These are phyloP conservation scores for Megastigmus dorsalis DNA, from an alignment of 2,888 invertebrate species.

Conservation along the genomic window DNA sequence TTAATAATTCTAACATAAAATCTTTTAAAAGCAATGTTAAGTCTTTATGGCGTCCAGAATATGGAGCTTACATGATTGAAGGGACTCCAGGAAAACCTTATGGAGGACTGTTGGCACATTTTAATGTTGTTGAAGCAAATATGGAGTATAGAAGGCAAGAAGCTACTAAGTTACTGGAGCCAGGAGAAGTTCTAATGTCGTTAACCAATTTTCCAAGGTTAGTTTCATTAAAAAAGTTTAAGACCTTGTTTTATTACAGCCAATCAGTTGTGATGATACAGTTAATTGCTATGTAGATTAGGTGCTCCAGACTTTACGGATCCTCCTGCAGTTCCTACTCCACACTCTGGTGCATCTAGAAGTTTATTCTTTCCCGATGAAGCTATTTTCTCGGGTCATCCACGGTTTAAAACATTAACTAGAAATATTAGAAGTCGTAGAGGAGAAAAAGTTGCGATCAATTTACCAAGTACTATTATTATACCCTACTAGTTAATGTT, in stretches of 20 bases:
- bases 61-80: conserved; percentile 99
- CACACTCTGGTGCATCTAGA: conserved; percentile 84
- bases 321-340: conserved; percentile 84
- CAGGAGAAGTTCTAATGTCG: conserved; percentile 90
- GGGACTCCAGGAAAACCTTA: conserved; percentile 98
- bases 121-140: conserved; percentile 98
- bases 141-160: conserved; percentile 94
- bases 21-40: conserved; percentile 78
- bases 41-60: conserved; percentile 97
- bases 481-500: background rate
- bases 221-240: conserved; percentile 36
- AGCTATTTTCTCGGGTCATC: conserved; percentile 96
- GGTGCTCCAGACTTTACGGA: conserved; percentile 93
- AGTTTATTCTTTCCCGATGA: conserved; percentile 96
- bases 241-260: conserved; percentile 8
- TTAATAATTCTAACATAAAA: background rate
- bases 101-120: conserved; percentile 95
- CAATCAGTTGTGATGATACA: conserved; percentile 20
- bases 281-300: conserved; percentile 77
- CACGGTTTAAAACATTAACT: conserved; percentile 94
- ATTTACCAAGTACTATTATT: conserved; percentile 87
- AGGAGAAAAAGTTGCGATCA: conserved; percentile 96
- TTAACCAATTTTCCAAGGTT: conserved; percentile 96
- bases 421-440: conserved; percentile 93
- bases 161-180: conserved; percentile 83